Conservation (phyloP, 1,140 invertebrate genomes). For the Penaeus chinensis region DNA sequence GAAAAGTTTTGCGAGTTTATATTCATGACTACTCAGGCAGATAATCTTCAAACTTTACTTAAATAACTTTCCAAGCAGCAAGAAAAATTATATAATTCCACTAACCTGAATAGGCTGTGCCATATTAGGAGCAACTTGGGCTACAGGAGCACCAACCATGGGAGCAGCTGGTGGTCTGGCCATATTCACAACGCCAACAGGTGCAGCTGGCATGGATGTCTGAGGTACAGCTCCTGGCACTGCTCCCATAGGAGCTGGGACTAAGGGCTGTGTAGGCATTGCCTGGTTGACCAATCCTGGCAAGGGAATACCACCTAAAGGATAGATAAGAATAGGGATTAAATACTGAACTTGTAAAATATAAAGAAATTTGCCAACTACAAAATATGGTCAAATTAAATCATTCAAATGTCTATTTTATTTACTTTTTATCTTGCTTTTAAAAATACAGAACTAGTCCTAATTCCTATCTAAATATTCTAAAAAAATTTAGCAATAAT, state of each 20-base stretch:
- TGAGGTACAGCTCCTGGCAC: constrained; percentile 1
- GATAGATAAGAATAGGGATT: neutral
- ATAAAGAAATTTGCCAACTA: no score
- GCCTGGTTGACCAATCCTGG: constrained; percentile 27
- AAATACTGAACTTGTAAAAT: no score
- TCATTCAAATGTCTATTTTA: no score
- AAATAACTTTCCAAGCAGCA: neutral
- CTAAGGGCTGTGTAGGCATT: neutral
- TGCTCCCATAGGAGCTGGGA: neutral
- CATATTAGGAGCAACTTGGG: constrained; percentile 30
- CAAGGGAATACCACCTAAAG: constrained; percentile 40
- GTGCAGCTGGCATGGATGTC: constrained; percentile 33
- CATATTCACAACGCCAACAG: constrained; percentile 62
- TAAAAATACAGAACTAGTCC: no score
- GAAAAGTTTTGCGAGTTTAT: neutral
- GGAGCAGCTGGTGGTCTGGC: constrained; percentile 1
- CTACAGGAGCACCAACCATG: constrained; percentile 65
- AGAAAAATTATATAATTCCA: neutral
- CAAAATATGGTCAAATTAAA: no score
- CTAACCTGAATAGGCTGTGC: constrained; percentile 26
- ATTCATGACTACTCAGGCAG: neutral
- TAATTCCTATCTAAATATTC: no score
- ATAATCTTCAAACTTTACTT: neutral
- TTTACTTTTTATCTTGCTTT: no score
- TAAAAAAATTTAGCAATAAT: no score